phyloP scores from a whole-genome alignment of 2,797 vertebrate species.

The Galago senegalensis region DNA sequence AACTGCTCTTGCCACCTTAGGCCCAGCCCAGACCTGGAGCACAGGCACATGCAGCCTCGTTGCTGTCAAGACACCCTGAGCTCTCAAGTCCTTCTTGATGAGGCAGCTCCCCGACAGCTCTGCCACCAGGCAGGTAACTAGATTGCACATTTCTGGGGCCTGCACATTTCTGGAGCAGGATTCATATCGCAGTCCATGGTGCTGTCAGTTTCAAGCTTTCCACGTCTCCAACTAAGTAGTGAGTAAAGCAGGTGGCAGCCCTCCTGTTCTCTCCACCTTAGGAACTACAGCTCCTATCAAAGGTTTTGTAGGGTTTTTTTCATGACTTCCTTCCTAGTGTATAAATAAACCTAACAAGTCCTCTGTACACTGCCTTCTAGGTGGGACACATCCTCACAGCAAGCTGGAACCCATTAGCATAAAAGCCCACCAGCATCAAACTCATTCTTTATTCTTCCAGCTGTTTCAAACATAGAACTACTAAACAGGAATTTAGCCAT shows the following conservation, averaged over 20 bases:
- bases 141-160: background rate
- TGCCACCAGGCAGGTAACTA: background rate
- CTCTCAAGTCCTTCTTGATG: background rate
- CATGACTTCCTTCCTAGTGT: background rate
- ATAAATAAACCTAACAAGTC: background rate
- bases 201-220: too few relatives aligned
- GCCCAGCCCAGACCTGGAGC: background rate
- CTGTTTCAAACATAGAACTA: background rate
- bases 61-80: background rate
- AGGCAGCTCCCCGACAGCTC: background rate
- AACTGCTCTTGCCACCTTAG: too few relatives aligned
- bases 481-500: too few relatives aligned
- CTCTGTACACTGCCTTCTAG: fast-evolving
- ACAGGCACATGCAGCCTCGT: too few relatives aligned
- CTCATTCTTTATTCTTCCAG: background rate
- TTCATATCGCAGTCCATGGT: fast-evolving
- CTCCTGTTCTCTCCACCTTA: background rate
- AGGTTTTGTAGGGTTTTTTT: background rate
- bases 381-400: background rate
- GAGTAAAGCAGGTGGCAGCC: background rate
- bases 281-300: too few relatives aligned
- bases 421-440: background rate
- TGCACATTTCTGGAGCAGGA: background rate
- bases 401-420: background rate
- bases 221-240: too few relatives aligned